Evolutionary conservation across 1,140 invertebrate genomes (phyloP), one percentile per base, ranked within the genome.

Genomic region (Homalodisca vitripennis): DNA sequence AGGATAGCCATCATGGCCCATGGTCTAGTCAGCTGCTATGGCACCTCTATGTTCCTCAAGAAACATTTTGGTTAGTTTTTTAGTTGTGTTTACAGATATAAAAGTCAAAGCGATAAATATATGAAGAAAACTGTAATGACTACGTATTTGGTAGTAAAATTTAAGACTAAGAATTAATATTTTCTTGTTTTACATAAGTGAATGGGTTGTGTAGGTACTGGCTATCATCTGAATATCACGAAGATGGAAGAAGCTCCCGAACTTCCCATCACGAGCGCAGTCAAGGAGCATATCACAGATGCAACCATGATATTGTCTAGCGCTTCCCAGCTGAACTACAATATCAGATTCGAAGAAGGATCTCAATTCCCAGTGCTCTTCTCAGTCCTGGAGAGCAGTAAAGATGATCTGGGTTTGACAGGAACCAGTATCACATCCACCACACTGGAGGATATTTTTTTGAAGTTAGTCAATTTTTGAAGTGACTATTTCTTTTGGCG

Each of bases 41-140:
- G 94, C 34, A 90, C 91, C 0, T 87, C 94, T 26, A 87, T 96
- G 73, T 94, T 92, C 75, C 81, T 97, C 53, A 97, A 97, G 79
- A 92, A 91, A 73, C 87, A 88, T 72, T 92, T 93, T 75, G 94
- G 94, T n/a, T n/a, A n/a, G n/a, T n/a, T n/a, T n/a, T n/a, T n/a
- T n/a, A n/a, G 94, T 93, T 86, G 83, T 72, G 32, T 64, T 57
- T n/a, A n/a, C n/a, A n/a, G n/a, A n/a, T n/a, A n/a, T n/a, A n/a
- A n/a, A n/a, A n/a, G n/a, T n/a, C n/a, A n/a, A n/a, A n/a, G n/a
- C n/a, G n/a, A n/a, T n/a, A n/a, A n/a, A n/a, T n/a, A n/a, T n/a
- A n/a, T n/a, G n/a, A n/a, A n/a, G n/a, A n/a, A n/a, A n/a, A n/a
- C n/a, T n/a, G n/a, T n/a, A n/a, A n/a, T n/a, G n/a, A n/a, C n/a